Percentiles rank a stretch among this genome's conserved stretches.
phyloP scores from a whole-genome alignment of 2,888 invertebrate species.

The Rapana venosa region DNA sequence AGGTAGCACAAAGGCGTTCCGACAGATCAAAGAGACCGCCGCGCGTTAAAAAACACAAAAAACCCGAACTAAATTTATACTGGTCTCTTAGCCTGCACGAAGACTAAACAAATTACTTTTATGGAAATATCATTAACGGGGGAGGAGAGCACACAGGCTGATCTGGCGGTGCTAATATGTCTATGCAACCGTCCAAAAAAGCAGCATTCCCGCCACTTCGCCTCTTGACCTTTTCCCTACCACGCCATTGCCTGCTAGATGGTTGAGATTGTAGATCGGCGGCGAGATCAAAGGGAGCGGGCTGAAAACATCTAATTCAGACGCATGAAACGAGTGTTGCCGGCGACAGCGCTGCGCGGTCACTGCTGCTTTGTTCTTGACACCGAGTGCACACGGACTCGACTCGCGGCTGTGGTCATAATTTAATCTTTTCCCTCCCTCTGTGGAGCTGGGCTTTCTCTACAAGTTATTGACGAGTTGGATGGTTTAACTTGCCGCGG shows the following conservation, averaged over 20 bases:
- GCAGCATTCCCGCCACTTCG: slow-evolving; percentile 42
- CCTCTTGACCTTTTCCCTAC: slow-evolving; percentile 61
- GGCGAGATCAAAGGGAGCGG: slow-evolving; percentile 62
- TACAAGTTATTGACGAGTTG: slow-evolving; percentile 47
- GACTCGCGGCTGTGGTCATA: slow-evolving; percentile 48
- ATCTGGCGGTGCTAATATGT: slow-evolving; percentile 41
- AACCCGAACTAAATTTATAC: slow-evolving; percentile 46
- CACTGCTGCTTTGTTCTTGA: slow-evolving; percentile 50
- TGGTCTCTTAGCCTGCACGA: slow-evolving; percentile 39
- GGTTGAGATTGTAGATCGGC: slow-evolving; percentile 62
- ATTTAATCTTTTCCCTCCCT: slow-evolving; percentile 46
- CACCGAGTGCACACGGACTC: slow-evolving; percentile 47
- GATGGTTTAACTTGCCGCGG: slow-evolving; percentile 33
- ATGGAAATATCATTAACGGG: slow-evolving; percentile 46
- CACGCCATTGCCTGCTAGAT: slow-evolving; percentile 57
- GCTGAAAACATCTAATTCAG: slow-evolving; percentile 63
- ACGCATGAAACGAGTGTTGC: slow-evolving; percentile 61
- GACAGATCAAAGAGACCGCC: slow-evolving; percentile 62
- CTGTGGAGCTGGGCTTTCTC: slow-evolving; percentile 39
- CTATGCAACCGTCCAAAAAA: slow-evolving; percentile 43
- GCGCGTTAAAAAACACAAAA: slow-evolving; percentile 41
- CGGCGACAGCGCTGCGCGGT: slow-evolving; percentile 49
- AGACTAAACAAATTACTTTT: slow-evolving; percentile 52
- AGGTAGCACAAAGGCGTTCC: slow-evolving; percentile 66
- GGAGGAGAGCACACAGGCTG: slow-evolving; percentile 44